These are phyloP conservation scores for Sinosuthora webbiana DNA, from an alignment of 2,113 vertebrate species.

Conservation along the genomic window DNA sequence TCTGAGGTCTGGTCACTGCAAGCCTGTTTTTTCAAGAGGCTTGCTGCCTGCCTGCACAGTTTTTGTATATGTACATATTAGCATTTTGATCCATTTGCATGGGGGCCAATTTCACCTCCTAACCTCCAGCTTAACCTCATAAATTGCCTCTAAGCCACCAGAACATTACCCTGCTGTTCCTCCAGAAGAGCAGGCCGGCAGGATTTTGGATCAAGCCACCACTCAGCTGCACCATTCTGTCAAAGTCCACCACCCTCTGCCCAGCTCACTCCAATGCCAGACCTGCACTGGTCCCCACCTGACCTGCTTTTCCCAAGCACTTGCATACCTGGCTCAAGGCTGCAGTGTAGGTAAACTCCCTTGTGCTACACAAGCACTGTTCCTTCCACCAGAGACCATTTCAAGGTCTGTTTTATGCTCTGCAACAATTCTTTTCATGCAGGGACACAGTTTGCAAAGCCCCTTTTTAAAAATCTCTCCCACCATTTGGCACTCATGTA, in stretches of 20 bases:
- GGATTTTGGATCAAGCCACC: not conserved
- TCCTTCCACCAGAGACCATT: not conserved
- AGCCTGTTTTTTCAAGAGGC: not conserved
- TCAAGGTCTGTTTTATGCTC: not conserved
- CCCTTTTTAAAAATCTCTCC: not conserved
- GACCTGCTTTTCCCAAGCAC: not conserved
- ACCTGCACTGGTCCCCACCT: not conserved
- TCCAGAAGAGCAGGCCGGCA: not conserved
- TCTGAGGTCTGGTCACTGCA: not conserved
- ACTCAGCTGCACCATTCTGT: not conserved
- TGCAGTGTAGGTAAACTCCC: not conserved
- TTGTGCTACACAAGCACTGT: not conserved
- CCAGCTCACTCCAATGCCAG: not conserved
- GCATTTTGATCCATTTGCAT: not conserved
- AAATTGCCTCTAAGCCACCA: not conserved
- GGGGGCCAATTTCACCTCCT: not conserved
- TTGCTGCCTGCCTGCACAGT: not conserved
- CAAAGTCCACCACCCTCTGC: not conserved
- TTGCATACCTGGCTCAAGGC: not conserved
- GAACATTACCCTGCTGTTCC: not conserved
- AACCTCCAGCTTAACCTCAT: not conserved
- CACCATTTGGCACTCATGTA: not conserved
- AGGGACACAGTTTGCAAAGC: not conserved
- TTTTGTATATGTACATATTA: not conserved
- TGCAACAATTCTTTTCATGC: not conserved